Conservation (phyloP, 2,113 vertebrate species). For the Heptranchias perlo region DNA sequence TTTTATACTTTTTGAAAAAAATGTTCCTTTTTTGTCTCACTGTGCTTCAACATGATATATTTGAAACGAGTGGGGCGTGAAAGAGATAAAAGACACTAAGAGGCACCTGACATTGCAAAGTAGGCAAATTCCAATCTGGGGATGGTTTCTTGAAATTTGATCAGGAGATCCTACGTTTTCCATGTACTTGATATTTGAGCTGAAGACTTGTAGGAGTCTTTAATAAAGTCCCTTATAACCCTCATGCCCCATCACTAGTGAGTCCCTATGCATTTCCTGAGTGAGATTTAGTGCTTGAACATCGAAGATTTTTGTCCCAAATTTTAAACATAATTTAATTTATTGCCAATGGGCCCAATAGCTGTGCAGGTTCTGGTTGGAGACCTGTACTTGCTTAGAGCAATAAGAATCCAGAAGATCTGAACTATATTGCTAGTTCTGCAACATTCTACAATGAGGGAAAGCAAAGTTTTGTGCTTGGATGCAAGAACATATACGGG, state of each 20-base stretch:
- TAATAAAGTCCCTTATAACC: neutral
- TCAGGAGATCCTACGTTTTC: neutral
- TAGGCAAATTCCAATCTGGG: neutral
- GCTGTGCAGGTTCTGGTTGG: too few relatives aligned
- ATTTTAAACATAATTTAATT: too few relatives aligned
- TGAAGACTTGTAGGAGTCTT: neutral
- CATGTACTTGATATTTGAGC: neutral
- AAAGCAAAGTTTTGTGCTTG: too few relatives aligned
- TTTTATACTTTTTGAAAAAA: neutral
- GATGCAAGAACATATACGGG: too few relatives aligned
- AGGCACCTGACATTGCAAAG: conserved; percentile 18
- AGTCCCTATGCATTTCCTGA: neutral
- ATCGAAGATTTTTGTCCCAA: neutral
- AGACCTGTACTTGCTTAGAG: too few relatives aligned
- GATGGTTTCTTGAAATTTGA: neutral
- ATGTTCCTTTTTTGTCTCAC: neutral
- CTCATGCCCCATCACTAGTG: neutral
- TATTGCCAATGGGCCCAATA: too few relatives aligned
- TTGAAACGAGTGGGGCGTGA: neutral
- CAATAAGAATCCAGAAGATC: too few relatives aligned
- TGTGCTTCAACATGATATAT: neutral
- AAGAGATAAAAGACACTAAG: neutral
- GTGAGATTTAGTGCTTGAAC: neutral
- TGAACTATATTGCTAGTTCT: too few relatives aligned
- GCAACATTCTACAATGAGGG: too few relatives aligned